A percentile compares a stretch with the other conserved stretches of the same genome.
phyloP scores from a whole-genome alignment of 2,113 vertebrate species.

The Erinaceus europaeus region DNA sequence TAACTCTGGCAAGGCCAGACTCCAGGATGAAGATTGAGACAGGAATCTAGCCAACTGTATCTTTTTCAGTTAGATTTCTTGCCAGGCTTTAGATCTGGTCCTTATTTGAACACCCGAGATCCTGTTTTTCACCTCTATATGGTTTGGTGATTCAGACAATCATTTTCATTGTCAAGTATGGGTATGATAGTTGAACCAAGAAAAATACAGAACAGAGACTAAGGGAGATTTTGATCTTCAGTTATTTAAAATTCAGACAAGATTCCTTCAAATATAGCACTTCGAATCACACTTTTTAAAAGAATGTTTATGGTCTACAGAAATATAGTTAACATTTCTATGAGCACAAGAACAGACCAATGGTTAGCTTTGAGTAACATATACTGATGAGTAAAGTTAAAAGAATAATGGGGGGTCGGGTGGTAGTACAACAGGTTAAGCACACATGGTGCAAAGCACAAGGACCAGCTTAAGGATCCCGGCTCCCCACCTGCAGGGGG shows the following conservation, averaged over 20 bases:
- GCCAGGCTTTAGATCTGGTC: slow-evolving; percentile 5
- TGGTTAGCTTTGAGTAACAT: neutral
- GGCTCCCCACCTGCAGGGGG: too few species aligned
- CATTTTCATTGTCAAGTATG: slow-evolving; percentile 43
- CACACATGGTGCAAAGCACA: too few species aligned
- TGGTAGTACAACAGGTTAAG: too few species aligned
- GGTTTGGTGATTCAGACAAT: slow-evolving; percentile 31
- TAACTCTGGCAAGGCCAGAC: neutral
- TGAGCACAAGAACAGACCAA: neutral
- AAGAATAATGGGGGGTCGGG: too few species aligned
- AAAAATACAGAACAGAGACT: neutral
- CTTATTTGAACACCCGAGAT: slow-evolving; percentile 57
- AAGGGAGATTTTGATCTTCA: neutral
- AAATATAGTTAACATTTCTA: too few species aligned
- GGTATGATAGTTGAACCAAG: neutral
- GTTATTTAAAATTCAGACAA: slow-evolving; percentile 12
- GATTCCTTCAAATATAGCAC: neutral
- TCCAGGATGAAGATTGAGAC: slow-evolving; percentile 49
- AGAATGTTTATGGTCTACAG: too few species aligned
- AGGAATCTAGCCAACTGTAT: neutral
- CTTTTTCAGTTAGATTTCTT: slow-evolving; percentile 36
- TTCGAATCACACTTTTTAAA: neutral
- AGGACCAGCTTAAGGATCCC: too few species aligned
- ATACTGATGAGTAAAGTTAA: neutral
- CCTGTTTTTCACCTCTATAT: neutral